Base-by-base conservation (phyloP, 2,113 vertebrate genomes). In the Cottus gobio region DNA sequence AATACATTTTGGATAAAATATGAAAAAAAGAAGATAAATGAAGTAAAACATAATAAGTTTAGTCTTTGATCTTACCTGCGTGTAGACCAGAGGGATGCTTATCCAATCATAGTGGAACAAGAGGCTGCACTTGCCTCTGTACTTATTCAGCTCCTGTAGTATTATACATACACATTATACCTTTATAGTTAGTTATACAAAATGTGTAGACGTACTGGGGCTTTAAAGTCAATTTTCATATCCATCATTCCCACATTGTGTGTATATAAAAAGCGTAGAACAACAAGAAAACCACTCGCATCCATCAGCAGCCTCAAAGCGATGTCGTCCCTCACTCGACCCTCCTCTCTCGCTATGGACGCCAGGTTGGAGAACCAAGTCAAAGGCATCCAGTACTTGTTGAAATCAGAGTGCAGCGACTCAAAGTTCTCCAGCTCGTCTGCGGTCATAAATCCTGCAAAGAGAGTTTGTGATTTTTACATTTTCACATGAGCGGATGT, bases 31-130 rank as follows among this genome's bases (percentile, higher is more conserved):
- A 68, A 15, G 10, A 60, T 7, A 18, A 57, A 56, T 30, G 2
- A 61, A 72, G 26, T 34, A 16, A 30, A 30, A 58, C 20, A 30
- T 44, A 11, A 58, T 30, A 15, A 34, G 50, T 31, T 30, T 4
- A 16, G 30, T 48, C 20, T 34, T 37, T 31, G 31, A 56, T 56
- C 4, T 1, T 82, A 92, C 97, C 95, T 98, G 97, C 1, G 96
- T 98, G 91, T 97, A 98, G 61, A 98, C 96, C 36, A 98, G 94
- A 0, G 96, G 96, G 57, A 97, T 96, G 90, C 97, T 98, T 83
- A 98, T 96, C 96, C 97, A 99, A 92, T 97, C 96, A 0, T 96
- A 98, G 87, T 97, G 97, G 84, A 97, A 97, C 44, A 98, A 88
- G 88, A 96, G 92, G 77, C 97, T 97, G 92, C 96, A 96, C 84